Percentiles rank a stretch among this genome's conserved stretches.
phyloP scores from a whole-genome alignment of 2,888 invertebrate genomes.

The Nyleta sp. region DNA sequence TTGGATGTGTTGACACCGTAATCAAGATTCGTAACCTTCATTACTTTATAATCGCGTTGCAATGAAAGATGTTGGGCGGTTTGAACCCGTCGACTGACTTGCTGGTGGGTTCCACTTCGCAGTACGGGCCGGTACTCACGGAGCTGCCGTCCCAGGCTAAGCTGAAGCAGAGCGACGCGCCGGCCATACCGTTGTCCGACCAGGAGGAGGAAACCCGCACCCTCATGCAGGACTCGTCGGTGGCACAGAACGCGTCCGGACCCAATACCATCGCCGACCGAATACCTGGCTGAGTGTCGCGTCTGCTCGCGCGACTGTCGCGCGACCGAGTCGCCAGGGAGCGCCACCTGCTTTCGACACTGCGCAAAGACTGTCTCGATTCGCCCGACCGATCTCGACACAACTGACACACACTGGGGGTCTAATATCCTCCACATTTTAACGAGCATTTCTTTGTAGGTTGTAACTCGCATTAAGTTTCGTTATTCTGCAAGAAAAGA shows the following conservation, averaged over 20 bases:
- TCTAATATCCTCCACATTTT: slow-evolving; percentile 16
- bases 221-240: slow-evolving; percentile 77
- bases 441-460: slow-evolving; percentile 14
- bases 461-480: slow-evolving; percentile 1
- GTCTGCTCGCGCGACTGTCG: slow-evolving; percentile 29
- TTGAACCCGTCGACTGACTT: slow-evolving; percentile 83
- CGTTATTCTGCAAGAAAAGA: background rate
- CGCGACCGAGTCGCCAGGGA: slow-evolving; percentile 28
- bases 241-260: slow-evolving; percentile 67
- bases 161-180: slow-evolving; percentile 73
- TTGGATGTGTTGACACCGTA: slow-evolving; percentile 30
- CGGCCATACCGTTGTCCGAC: slow-evolving; percentile 77
- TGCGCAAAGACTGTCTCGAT: slow-evolving; percentile 58
- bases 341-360: slow-evolving; percentile 40
- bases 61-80: slow-evolving; percentile 83
- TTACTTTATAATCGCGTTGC: slow-evolving; percentile 79
- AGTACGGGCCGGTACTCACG: slow-evolving; percentile 82
- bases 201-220: slow-evolving; percentile 81
- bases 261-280: slow-evolving; percentile 73
- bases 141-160: slow-evolving; percentile 80
- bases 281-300: slow-evolving; percentile 75
- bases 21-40: slow-evolving; percentile 71
- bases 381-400: slow-evolving; percentile 56
- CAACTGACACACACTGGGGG: slow-evolving; percentile 24
- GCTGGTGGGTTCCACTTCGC: slow-evolving; percentile 83